A percentile compares a stretch with the other conserved stretches of the same genome.
Evolutionary conservation across 1,140 invertebrate species (phyloP).

Genomic region (Luehdorfia chinensis): DNA sequence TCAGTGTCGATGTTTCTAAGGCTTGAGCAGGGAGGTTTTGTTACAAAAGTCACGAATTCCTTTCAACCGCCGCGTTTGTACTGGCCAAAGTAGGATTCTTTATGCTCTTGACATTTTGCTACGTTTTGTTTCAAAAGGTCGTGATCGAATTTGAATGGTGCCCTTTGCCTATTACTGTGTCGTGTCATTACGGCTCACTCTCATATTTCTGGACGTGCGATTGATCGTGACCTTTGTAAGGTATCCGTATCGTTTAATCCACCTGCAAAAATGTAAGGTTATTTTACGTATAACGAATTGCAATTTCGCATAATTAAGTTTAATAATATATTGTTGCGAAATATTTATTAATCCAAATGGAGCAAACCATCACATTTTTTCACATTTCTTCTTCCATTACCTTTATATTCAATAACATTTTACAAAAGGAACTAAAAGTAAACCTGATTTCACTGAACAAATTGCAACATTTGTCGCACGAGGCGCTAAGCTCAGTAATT

Average conservation of each 20-base stretch:
- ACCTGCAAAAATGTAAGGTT: conserved; percentile 6
- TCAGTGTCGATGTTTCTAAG: conserved; percentile 12
- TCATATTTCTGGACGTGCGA: conserved; percentile 19
- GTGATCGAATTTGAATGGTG: conserved; percentile 39
- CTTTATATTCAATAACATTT: too few species aligned
- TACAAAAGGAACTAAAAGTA: too few species aligned
- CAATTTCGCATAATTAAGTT: too few species aligned
- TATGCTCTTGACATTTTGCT: conserved; percentile 47
- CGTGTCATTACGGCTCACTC: conserved; percentile 24
- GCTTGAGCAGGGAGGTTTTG: conserved; percentile 11
- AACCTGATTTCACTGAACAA: too few species aligned
- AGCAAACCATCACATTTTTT: too few species aligned
- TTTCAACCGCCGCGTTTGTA: conserved; percentile 19
- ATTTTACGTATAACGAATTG: too few species aligned
- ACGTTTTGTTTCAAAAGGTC: conserved; percentile 37
- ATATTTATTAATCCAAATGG: too few species aligned
- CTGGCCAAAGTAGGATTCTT: conserved; percentile 28
- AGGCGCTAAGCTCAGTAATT: not conserved
- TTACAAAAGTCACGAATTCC: conserved; percentile 19
- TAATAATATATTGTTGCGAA: too few species aligned
- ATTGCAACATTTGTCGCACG: not conserved
- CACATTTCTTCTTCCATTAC: too few species aligned
- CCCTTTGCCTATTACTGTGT: conserved; percentile 24
- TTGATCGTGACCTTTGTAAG: conserved; percentile 25
- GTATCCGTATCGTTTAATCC: not conserved